A percentile compares a stretch with the other conserved stretches of the same genome.
Conservation (phyloP, 2,888 invertebrate species). For the Meteorus colon region DNA sequence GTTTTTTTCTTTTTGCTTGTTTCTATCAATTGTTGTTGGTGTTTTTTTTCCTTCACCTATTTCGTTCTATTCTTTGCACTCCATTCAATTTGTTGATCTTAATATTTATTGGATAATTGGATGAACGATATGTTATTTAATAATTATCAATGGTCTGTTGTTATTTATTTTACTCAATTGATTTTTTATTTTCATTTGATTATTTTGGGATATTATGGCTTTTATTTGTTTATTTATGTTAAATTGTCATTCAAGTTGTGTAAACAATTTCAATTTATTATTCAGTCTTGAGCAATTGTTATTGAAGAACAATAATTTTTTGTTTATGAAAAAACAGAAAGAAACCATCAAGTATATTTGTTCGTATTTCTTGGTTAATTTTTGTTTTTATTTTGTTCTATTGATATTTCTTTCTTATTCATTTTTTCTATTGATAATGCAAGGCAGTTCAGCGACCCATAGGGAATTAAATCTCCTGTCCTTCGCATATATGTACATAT, state of each 20-base stretch:
- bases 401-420: neutral
- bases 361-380: neutral
- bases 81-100: neutral
- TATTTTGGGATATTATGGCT: too few relatives aligned
- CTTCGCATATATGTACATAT: slow-evolving; percentile 43
- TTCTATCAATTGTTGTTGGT: neutral
- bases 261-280: too few relatives aligned
- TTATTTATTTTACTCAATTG: too few relatives aligned
- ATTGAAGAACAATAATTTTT: too few relatives aligned
- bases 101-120: neutral
- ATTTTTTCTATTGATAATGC: neutral
- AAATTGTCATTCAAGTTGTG: too few relatives aligned
- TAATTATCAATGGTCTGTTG: too few relatives aligned
- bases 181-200: too few relatives aligned
- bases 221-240: too few relatives aligned
- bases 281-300: too few relatives aligned
- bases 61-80: neutral
- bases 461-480: slow-evolving; percentile 40
- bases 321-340: neutral
- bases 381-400: neutral
- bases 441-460: slow-evolving; percentile 50
- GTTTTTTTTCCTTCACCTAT: neutral
- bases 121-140: neutral
- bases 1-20: neutral
- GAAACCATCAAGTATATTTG: neutral